Evolutionary conservation across 2,888 invertebrate species (phyloP).

Genomic region (Nipponacmea schrenckii): DNA sequence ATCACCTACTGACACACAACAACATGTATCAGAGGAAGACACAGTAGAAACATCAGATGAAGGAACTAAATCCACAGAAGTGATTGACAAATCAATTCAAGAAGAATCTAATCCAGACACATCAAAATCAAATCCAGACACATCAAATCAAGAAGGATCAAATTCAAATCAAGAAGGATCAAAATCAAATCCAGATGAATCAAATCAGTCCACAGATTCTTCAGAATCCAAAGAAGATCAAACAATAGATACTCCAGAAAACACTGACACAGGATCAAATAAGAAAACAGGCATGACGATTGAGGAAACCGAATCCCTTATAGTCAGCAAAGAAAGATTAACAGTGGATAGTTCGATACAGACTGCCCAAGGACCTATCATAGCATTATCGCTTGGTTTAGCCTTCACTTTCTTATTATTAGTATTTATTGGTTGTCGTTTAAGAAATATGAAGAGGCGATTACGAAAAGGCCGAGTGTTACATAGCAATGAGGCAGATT

Average conservation of each 20-base stretch:
- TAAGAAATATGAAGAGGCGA: constrained; percentile 79
- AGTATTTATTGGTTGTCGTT: constrained; percentile 83
- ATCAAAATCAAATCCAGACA: background rate
- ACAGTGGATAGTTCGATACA: constrained; percentile 48
- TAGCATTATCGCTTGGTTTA: constrained; percentile 73
- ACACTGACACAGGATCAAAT: background rate
- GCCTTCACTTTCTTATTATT: constrained; percentile 84
- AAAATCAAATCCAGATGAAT: background rate
- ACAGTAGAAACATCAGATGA: background rate
- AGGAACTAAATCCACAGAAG: background rate
- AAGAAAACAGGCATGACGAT: background rate
- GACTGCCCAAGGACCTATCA: constrained; percentile 58
- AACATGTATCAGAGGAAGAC: background rate
- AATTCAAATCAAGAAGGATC: background rate
- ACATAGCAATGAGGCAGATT: constrained; percentile 93
- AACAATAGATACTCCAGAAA: constrained; percentile 17
- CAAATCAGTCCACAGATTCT: constrained; percentile 3
- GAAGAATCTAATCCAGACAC: background rate
- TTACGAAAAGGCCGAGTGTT: constrained; percentile 82
- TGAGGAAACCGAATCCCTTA: background rate
- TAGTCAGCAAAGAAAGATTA: constrained; percentile 25
- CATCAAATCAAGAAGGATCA: background rate
- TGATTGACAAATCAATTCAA: background rate
- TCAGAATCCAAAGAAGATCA: constrained; percentile 10
- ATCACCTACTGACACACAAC: too few relatives aligned